Evolutionary conservation across 2,888 invertebrate genomes (phyloP), one percentile per base, ranked within the genome.

Genomic region (Drosophila affinis): DNA sequence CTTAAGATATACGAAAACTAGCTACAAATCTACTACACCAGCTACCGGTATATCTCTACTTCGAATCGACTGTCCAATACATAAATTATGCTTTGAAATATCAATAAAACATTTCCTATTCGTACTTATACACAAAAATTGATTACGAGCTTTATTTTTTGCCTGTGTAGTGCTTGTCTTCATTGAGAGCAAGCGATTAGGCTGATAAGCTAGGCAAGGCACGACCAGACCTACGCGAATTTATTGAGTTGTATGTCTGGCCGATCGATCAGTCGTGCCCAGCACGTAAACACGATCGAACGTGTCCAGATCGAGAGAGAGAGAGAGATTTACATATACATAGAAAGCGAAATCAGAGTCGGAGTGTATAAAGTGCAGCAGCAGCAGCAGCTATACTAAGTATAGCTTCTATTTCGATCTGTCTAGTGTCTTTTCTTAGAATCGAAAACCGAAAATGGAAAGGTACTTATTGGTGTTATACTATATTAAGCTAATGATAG

Each of bases 221-320:
- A 14, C 14, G 39, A 39, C 7, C n/a, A n/a, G 39, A n/a, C 39
- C 39, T 7, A 39, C 6, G 39, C 39, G 39, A 39, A 39, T 39
- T n/a, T 39, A 39, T 14, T 39, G 39, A 14, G 7, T 39, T 39
- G 34, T 12, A 5, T 34, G 34, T 14, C 34, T 34, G 39, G 7
- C 39, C 39, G 46, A 47, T 32, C 55, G 79, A 75, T 71, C 84
- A 83, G 88, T 88, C 78, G 73, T 74, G 64, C 51, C 59, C 49
- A 57, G 76, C 59, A 65, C 70, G 51, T 59, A 53, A 57, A 72
- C 72, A 61, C 67, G 76, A 72, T 9, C 34, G 67, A 39, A 39
- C 39, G 39, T 39, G 18, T 24, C 10, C 21, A 21, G 39, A 54
- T n/a, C 39, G 21, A 10, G 10, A 18, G 3, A 24, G 24, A 24